A percentile compares a stretch with the other conserved stretches of the same genome.
These are phyloP conservation scores for Rhinogobius similis DNA, from an alignment of 2,113 vertebrate genomes.

Conservation along the genomic window DNA sequence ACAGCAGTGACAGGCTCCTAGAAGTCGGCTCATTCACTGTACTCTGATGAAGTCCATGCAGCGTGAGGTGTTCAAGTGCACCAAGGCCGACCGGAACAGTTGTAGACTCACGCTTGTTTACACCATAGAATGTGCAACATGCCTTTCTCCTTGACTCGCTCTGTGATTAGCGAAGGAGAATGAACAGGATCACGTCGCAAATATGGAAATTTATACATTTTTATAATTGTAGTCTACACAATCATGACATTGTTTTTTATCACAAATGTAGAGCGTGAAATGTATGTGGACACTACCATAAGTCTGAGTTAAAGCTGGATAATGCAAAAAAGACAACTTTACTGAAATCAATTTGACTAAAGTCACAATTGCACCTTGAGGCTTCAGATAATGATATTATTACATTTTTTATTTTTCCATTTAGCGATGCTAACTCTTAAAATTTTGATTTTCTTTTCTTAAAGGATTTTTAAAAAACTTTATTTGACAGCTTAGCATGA, in stretches of 20 bases:
- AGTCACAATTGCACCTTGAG: too few species aligned
- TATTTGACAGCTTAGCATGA: too few species aligned
- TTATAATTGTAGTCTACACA: constrained; percentile 31
- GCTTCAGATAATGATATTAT: too few species aligned
- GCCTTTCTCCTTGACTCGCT: constrained; percentile 8
- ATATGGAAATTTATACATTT: constrained; percentile 48
- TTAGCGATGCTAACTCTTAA: too few species aligned
- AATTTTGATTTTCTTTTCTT: too few species aligned
- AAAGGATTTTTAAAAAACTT: too few species aligned
- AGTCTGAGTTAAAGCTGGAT: background rate
- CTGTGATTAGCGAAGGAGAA: constrained; percentile 42
- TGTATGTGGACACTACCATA: background rate
- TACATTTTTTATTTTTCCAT: too few species aligned
- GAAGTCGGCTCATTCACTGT: constrained; percentile 53
- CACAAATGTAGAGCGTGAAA: background rate
- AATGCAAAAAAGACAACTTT: background rate
- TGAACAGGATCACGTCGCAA: constrained; percentile 23
- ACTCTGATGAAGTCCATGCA: constrained; percentile 71
- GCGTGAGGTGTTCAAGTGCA: constrained; percentile 34
- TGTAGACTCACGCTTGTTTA: constrained; percentile 16
- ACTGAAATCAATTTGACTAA: too few species aligned
- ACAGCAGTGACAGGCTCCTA: constrained; percentile 55
- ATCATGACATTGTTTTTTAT: constrained; percentile 18
- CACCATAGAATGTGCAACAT: constrained; percentile 15
- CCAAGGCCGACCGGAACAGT: constrained; percentile 38